Conservation (phyloP, 2,888 invertebrate species). For the Macaria notata region DNA sequence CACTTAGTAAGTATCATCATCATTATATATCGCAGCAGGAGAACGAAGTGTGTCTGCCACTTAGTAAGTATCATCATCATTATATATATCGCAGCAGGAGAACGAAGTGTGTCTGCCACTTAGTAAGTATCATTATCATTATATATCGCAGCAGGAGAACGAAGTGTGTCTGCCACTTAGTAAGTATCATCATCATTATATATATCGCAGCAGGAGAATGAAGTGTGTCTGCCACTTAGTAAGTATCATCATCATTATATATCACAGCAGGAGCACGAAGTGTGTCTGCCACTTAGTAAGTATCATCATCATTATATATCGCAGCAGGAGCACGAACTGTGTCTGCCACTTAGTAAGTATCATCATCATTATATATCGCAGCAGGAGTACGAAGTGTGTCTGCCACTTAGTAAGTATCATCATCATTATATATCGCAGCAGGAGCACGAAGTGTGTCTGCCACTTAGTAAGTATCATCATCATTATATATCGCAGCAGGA, state of each 20-base stretch:
- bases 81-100: too few relatives aligned
- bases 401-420: slow-evolving; percentile 46
- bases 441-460: slow-evolving; percentile 32
- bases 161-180: slow-evolving; percentile 42
- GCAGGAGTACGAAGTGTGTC: slow-evolving; percentile 32
- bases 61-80: slow-evolving; percentile 44
- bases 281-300: slow-evolving; percentile 51
- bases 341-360: slow-evolving; percentile 49
- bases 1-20: slow-evolving; percentile 45
- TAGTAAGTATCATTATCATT: slow-evolving; percentile 42
- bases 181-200: slow-evolving; percentile 39
- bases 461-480: slow-evolving; percentile 45
- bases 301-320: slow-evolving; percentile 13
- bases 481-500: slow-evolving; percentile 9
- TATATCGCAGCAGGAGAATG: not conserved
- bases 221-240: slow-evolving; percentile 46
- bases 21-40: slow-evolving; percentile 9
- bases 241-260: slow-evolving; percentile 34
- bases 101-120: slow-evolving; percentile 37
- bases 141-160: not conserved
- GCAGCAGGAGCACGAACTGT: slow-evolving; percentile 19
- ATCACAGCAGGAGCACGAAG: not conserved
- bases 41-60: slow-evolving; percentile 33
- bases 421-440: slow-evolving; percentile 8
- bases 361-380: not conserved